Conservation (phyloP, 2,888 invertebrate species). For the Chaitophorus viminalis region DNA sequence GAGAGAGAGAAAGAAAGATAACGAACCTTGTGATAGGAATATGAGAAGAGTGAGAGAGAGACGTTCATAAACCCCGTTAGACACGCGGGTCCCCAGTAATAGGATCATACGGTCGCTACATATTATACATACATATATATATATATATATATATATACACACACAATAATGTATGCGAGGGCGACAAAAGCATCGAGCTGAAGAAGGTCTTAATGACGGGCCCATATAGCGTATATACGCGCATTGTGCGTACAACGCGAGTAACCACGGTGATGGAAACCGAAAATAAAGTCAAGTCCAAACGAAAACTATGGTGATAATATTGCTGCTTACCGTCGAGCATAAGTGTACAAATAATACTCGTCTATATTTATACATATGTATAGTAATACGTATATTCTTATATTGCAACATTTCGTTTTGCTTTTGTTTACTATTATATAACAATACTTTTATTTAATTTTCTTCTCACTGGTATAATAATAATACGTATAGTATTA, state of each 20-base stretch:
- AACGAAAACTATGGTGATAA: background rate
- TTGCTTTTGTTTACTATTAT: background rate
- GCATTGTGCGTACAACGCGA: background rate
- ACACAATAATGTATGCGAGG: background rate
- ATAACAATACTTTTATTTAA: too few species aligned
- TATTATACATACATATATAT: too few species aligned
- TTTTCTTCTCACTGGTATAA: background rate
- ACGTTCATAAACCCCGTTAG: background rate
- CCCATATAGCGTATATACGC: background rate
- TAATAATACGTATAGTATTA: background rate
- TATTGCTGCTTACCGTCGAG: background rate
- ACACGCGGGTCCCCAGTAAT: background rate
- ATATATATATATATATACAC: background rate
- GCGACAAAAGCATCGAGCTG: conserved; percentile 33
- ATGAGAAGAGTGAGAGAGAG: background rate
- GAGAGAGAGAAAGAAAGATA: background rate
- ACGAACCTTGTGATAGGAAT: too few species aligned
- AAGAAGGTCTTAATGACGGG: conserved; percentile 37
- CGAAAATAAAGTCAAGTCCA: background rate
- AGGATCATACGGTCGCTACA: conserved; percentile 35
- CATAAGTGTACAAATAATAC: background rate
- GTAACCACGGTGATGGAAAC: background rate
- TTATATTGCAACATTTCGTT: background rate
- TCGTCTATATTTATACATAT: background rate
- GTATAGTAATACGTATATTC: background rate